Conservation (phyloP, 2,888 invertebrate species). For the Globia sparganii region DNA sequence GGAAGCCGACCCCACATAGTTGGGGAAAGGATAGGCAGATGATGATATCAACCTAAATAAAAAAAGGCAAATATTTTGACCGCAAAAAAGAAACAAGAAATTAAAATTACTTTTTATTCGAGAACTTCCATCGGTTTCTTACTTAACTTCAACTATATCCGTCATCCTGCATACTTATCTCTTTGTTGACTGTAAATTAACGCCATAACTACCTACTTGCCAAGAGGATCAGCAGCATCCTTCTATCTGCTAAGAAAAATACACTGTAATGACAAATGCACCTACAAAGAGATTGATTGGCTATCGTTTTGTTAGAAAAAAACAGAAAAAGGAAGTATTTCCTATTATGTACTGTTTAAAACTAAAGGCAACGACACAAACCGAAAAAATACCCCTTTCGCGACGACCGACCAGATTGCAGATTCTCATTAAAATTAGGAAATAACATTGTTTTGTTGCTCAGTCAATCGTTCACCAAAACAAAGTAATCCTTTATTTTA, state of each 20-base stretch:
- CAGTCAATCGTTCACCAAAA: not conserved
- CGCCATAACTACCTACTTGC: not conserved
- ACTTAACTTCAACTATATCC: too few relatives aligned
- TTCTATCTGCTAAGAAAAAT: not conserved
- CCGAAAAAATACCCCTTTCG: constrained; percentile 19
- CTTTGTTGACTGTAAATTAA: not conserved
- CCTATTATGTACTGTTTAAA: constrained; percentile 7
- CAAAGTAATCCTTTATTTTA: not conserved
- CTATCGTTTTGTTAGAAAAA: not conserved
- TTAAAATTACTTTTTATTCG: too few relatives aligned
- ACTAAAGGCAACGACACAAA: constrained; percentile 13
- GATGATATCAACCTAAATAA: not conserved
- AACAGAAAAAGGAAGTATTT: not conserved
- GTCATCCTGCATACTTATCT: too few relatives aligned
- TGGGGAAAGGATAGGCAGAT: not conserved
- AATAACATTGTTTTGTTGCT: constrained; percentile 21
- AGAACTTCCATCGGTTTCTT: too few relatives aligned
- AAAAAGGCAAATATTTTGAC: not conserved
- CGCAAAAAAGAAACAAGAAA: not conserved
- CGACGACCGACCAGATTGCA: not conserved
- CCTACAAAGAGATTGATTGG: not conserved
- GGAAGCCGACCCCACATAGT: not conserved
- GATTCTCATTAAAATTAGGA: constrained; percentile 36
- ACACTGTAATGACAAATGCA: not conserved
- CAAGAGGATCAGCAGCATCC: not conserved